Base-by-base conservation (phyloP, 2,797 vertebrate genomes). In the Rhinella marina region DNA sequence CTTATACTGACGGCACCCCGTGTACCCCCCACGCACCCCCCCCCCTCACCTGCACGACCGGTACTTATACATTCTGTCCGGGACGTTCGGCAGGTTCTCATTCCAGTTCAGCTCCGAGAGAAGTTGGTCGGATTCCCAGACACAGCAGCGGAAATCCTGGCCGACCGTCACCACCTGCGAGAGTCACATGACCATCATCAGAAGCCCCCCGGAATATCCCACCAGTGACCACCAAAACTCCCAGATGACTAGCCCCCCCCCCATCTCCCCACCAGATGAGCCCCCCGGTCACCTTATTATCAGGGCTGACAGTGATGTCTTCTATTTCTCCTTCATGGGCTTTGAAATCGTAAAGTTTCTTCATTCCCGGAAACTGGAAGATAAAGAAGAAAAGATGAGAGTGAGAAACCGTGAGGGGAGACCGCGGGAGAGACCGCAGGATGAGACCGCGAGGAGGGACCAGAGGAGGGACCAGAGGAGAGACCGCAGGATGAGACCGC, bases 241-340 rank as follows among this genome's bases (percentile, higher is more conserved):
- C 57, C 4, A 19, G 57, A 4, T 59, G 57, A 59, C 17, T 3
- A 59, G 57, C 14, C 2, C 57, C 14, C 1, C n/a, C 56, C 56
- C 56, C 14, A 13, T 14, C 13, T 14, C 14, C 56, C 56, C 14
- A 6, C 13, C 5, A 1, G 14, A 57, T 14, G 13, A 57, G 56
- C 13, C 13, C 25, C 5, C 29, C 16, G 23, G n/a, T 12, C 19
- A 98, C 98, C 97, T 98, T 97, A 91, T 97, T 97, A 81, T 94
- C 95, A 16, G 96, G 96, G 87, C 97, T 96, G 86, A 98, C 93
- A 0, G 98, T 94, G 1, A 99, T 92, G 88, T 99, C 98, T 90
- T 98, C 97, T 0, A 99, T 94, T 91, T 99, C 98, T 23, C 96
- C 97, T 0, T 97, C 94, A 0, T 99, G 98, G 6, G 97, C 98